Conservation (phyloP, 2,888 invertebrate genomes). For the Dioctria rufipes region DNA sequence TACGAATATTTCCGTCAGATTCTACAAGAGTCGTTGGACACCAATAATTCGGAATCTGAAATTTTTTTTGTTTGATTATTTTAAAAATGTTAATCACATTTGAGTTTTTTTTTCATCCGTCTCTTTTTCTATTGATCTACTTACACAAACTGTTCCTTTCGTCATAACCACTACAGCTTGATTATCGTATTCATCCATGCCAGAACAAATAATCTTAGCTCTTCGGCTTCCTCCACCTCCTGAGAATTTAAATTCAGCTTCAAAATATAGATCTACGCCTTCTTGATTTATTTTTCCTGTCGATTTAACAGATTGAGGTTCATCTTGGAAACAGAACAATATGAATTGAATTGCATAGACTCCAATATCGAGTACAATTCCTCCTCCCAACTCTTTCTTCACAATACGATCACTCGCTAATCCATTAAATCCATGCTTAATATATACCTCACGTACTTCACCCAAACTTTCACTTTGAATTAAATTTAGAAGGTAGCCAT, state of each 20-base stretch:
- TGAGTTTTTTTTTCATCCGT: neutral
- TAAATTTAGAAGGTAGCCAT: slow-evolving; percentile 73
- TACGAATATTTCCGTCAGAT: slow-evolving; percentile 74
- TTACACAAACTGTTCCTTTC: slow-evolving; percentile 64
- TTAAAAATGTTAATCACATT: neutral
- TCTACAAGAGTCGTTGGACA: slow-evolving; percentile 77
- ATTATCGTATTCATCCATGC: slow-evolving; percentile 61
- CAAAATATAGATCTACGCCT: slow-evolving; percentile 76
- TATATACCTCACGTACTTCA: slow-evolving; percentile 77
- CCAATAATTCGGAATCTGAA: slow-evolving; percentile 76
- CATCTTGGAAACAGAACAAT: slow-evolving; percentile 77
- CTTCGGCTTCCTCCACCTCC: slow-evolving; percentile 59
- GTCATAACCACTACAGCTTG: slow-evolving; percentile 63
- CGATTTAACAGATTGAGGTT: slow-evolving; percentile 78
- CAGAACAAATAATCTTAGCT: slow-evolving; percentile 63
- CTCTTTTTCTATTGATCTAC: slow-evolving; percentile 25
- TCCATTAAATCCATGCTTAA: slow-evolving; percentile 78
- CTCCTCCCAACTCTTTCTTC: slow-evolving; percentile 81
- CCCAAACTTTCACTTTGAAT: slow-evolving; percentile 77
- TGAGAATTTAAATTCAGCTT: slow-evolving; percentile 63
- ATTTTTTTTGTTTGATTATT: neutral
- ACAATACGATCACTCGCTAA: slow-evolving; percentile 73
- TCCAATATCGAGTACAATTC: slow-evolving; percentile 81
- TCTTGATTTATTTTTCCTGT: slow-evolving; percentile 78
- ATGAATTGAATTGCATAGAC: slow-evolving; percentile 82